Percentiles rank a stretch among this genome's conserved stretches.
phyloP scores from a whole-genome alignment of 2,888 invertebrate genomes.

The Halictus ligatus region DNA sequence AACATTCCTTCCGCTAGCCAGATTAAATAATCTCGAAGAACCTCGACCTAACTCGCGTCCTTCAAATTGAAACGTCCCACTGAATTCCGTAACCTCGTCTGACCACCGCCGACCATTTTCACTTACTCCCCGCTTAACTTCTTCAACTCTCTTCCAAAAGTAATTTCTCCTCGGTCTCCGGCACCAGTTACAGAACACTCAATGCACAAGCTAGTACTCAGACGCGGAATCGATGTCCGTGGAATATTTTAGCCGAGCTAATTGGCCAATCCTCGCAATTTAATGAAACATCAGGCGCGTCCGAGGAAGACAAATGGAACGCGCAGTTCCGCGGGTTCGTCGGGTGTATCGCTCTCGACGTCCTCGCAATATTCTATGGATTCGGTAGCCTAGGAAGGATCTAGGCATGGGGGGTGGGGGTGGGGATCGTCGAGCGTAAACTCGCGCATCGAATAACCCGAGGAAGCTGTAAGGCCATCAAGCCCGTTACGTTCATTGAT shows the following conservation, averaged over 20 bases:
- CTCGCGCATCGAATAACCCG: background rate
- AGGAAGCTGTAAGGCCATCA: slow-evolving; percentile 49
- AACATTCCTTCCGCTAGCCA: too few species aligned
- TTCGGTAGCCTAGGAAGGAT: background rate
- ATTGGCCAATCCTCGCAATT: background rate
- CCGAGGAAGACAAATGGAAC: background rate
- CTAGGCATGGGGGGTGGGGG: too few species aligned
- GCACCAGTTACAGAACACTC: background rate
- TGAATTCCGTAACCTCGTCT: too few species aligned
- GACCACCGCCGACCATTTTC: too few species aligned
- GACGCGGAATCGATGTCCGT: background rate
- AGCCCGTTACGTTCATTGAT: slow-evolving; percentile 76
- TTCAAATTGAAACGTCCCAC: too few species aligned
- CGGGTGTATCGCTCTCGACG: background rate
- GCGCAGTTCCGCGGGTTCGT: background rate
- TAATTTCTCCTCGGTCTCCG: too few species aligned
- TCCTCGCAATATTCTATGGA: background rate
- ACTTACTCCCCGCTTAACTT: too few species aligned
- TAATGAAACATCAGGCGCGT: background rate
- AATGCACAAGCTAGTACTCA: background rate
- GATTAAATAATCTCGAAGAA: too few species aligned
- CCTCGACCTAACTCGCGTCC: too few species aligned
- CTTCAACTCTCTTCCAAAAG: too few species aligned
- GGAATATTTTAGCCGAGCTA: background rate
- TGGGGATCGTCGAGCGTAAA: slow-evolving; percentile 2